phyloP scores from a whole-genome alignment of 2,113 vertebrate species.

The Panurus biarmicus region DNA sequence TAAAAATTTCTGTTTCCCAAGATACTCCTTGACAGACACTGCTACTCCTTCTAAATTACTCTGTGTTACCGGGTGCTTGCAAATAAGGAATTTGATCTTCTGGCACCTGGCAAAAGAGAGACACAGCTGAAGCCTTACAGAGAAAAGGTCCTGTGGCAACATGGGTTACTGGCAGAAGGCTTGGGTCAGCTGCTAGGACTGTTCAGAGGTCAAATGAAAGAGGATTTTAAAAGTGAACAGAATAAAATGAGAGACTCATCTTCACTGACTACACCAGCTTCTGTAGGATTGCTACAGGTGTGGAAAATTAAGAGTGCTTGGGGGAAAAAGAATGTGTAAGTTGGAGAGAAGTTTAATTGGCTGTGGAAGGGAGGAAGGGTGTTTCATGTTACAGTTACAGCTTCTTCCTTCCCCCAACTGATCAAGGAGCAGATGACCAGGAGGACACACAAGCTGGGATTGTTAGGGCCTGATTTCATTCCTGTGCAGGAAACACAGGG shows the following conservation, averaged over 20 bases:
- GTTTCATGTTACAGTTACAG: not conserved
- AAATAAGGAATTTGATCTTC: conserved; percentile 16
- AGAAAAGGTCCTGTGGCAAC: not conserved
- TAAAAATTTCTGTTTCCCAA: not conserved
- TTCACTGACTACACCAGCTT: not conserved
- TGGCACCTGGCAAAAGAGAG: not conserved
- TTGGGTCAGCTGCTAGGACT: not conserved
- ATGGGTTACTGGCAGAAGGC: not conserved
- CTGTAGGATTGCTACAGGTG: not conserved
- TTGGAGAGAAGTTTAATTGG: not conserved
- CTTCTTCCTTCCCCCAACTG: not conserved
- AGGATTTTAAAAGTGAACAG: not conserved
- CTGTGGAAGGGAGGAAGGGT: not conserved
- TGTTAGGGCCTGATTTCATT: not conserved
- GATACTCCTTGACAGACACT: not conserved
- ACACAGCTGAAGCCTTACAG: not conserved
- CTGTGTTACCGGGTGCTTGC: not conserved
- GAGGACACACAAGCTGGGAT: fast-evolving
- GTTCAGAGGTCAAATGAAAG: not conserved
- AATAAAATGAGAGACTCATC: not conserved
- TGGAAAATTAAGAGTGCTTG: not conserved
- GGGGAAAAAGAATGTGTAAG: not conserved
- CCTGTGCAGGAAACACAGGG: fast-evolving
- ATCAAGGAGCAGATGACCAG: not conserved
- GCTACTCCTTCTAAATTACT: not conserved